Evolutionary conservation across 1,140 invertebrate genomes (phyloP), one percentile per base, ranked within the genome.

Genomic region (Listronotus oregonensis): DNA sequence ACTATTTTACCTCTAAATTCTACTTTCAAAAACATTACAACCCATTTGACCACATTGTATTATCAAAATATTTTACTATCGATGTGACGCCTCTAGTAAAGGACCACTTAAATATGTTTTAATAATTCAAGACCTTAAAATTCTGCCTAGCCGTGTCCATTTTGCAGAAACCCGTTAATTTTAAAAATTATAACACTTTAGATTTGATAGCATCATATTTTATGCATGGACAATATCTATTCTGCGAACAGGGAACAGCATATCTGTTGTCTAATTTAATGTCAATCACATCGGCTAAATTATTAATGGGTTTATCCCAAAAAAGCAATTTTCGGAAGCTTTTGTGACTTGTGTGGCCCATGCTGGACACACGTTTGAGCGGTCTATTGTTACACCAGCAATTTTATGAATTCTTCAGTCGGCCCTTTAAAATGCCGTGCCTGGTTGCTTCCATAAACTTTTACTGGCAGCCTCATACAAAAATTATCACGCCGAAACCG

Each of bases 401-500:
- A 65, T 65, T 65, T 65, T 65, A 65, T 65, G 63, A 65, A 65
- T 65, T 65, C 63, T 65, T 65, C 55, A 65, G 63, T 65, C 54
- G 31, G 6, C 54, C 63, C 57, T 54, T 65, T 65, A 65, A 64
- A 64, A 64, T 65, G 63, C 54, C 55, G 63, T 58, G 44, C 31
- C 63, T 65, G 63, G 54, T 57, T 65, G 44, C 63, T 54, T 51
- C 55, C 55, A 65, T 65, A 65, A 65, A 65, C 63, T 65, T 64
- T 65, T 65, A 58, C 63, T 58, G 63, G 63, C 63, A 65, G 55
- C 40, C 63, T 65, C 63, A 65, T 65, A 58, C 63, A 65, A 65
- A 65, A 65, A 65, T 65, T 58, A 65, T 56, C 63, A 65, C 63
- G 34, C 54, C 49, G 15, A 65, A 65, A 65, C 63, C 63, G 63